Evolutionary conservation across 2,797 vertebrate species (phyloP).

Genomic region (Pipistrellus nathusii): DNA sequence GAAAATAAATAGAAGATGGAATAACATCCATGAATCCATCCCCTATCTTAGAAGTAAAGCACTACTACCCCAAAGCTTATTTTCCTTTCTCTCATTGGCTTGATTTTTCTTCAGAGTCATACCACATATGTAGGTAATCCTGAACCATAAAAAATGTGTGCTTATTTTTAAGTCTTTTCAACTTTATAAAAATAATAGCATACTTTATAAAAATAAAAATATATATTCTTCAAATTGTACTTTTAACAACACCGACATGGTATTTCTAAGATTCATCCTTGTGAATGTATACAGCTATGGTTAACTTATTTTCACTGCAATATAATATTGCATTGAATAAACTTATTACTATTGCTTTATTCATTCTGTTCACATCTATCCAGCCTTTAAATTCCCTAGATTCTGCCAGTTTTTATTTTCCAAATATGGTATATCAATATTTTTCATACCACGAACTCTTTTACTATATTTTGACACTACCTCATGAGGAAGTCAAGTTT

Average conservation of each 20-base stretch:
- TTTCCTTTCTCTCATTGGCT: background rate
- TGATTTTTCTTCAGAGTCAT: background rate
- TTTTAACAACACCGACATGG: background rate
- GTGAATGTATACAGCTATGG: background rate
- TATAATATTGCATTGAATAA: background rate
- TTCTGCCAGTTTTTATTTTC: background rate
- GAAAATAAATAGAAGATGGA: background rate
- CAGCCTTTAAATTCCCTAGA: background rate
- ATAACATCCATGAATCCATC: background rate
- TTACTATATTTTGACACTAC: background rate
- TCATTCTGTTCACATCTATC: background rate
- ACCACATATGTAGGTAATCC: background rate
- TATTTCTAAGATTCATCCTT: background rate
- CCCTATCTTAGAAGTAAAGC: background rate
- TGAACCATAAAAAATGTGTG: constrained; percentile 2
- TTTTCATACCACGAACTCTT: background rate
- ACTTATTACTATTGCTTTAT: background rate
- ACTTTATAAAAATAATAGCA: background rate
- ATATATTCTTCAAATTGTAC: background rate
- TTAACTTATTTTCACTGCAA: background rate
- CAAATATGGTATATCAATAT: background rate
- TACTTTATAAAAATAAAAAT: background rate
- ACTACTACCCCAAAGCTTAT: background rate
- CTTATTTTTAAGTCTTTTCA: background rate
- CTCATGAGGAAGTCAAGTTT: background rate